Base-by-base conservation (phyloP, 2,888 invertebrate species). In the Pterostichus madidus region DNA sequence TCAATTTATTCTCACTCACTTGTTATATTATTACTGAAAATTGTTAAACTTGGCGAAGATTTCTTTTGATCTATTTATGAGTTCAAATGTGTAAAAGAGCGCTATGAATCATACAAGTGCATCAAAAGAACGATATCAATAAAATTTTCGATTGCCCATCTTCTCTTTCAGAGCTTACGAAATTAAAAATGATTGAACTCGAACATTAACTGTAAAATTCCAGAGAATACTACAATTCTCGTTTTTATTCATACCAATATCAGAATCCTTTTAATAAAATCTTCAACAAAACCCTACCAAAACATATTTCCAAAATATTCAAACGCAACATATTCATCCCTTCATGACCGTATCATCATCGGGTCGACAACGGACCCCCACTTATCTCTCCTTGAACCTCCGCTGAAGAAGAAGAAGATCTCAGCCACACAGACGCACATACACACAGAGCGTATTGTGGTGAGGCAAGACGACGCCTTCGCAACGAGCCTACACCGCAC, bases 301-400 rank as follows among this genome's bases (percentile, higher is more conserved):
- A 49, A 49, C 13, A 49, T 11, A 49, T 49, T 49, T 49, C 4
- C 11, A 49, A 49, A 49, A 49, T 49, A 49, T 49, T 49, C 49
- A 49, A 13, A 11, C 49, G 13, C 13, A 49, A n/a, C n/a, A n/a
- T 49, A 49, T 49, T 49, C 49, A 49, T 49, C 49, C 11, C 11
- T 49, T 10, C n/a, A 49, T 49, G 49, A 49, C 49, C 49, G 49
- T 49, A 49, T 49, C 49, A 49, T n/a, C 49, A 13, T n/a, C 49
- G n/a, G 49, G 49, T 39, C 39, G 39, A 39, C 39, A 39, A 39
- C 39, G 39, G 39, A 39, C 49, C 49, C 49, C 49, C 49, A 49
- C 49, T 49, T 49, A 49, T 49, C 49, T 49, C 10, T 39, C 49
- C 49, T 49, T 49, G 49, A 49, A 49, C 49, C 49, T 39, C 49